phyloP scores from a whole-genome alignment of 30 jellyfish, hydroid and myxozoan species.

The Aurelia sp. region DNA sequence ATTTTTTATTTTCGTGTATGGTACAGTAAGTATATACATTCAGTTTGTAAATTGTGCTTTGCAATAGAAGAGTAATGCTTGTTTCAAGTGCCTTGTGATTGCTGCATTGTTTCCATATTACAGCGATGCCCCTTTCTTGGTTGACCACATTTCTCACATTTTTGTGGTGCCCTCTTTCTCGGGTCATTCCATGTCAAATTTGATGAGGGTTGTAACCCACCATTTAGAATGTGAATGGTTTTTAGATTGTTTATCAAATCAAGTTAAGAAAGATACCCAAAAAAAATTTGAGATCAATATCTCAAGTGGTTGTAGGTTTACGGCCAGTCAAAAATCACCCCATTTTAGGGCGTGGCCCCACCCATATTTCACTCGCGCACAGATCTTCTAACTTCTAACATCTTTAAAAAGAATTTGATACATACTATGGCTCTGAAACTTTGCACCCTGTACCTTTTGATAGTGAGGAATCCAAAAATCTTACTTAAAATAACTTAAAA shows the following conservation, averaged over 20 bases:
- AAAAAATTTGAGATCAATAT: constrained; percentile 3
- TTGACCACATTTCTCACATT: too few species aligned
- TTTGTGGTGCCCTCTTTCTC: too few species aligned
- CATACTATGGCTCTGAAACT: background rate
- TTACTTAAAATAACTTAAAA: background rate
- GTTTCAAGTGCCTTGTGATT: too few species aligned
- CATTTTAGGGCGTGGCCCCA: constrained; percentile 36
- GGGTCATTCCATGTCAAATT: background rate
- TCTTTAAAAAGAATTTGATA: background rate
- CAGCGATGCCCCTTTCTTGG: too few species aligned
- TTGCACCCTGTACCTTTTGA: background rate
- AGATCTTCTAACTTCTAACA: background rate
- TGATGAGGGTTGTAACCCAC: constrained; percentile 29
- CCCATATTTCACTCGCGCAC: constrained; percentile 1
- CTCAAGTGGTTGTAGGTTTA: background rate
- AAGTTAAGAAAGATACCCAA: background rate
- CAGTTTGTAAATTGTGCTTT: too few species aligned
- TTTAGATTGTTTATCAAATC: background rate
- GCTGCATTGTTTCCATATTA: too few species aligned
- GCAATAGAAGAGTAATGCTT: too few species aligned
- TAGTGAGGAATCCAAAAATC: background rate
- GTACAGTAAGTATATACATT: too few species aligned
- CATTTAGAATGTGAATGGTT: background rate
- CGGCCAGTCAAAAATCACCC: background rate
- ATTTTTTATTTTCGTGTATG: too few species aligned